Evolutionary conservation across 2,797 vertebrate species (phyloP).

Genomic region (Silurus aristotelis): DNA sequence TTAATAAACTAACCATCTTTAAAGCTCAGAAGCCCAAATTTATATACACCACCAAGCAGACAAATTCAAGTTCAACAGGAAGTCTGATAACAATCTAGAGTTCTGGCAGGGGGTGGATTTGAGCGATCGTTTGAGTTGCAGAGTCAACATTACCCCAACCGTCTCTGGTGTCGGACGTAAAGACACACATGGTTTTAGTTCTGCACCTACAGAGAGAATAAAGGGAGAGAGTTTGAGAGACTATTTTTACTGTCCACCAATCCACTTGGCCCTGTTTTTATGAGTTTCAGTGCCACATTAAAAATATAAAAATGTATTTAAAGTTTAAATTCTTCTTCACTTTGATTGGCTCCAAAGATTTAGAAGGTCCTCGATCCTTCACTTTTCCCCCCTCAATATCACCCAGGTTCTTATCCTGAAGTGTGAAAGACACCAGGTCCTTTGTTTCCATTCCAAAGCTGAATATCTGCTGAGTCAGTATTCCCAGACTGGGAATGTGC

Average conservation of each 20-base stretch:
- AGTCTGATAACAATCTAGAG: neutral
- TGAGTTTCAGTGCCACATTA: neutral
- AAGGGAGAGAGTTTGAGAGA: neutral
- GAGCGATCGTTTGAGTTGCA: constrained; percentile 45
- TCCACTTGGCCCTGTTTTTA: constrained; percentile 22
- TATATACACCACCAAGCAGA: neutral
- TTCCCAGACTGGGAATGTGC: neutral
- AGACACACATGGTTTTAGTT: constrained; percentile 29
- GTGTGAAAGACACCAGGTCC: neutral
- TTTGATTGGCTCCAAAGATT: no score
- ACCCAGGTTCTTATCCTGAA: neutral
- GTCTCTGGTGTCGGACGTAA: constrained; percentile 49
- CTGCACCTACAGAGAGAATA: constrained; percentile 53
- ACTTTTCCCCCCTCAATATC: no score
- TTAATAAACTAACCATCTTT: neutral
- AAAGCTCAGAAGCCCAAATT: neutral
- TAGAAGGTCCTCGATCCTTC: no score
- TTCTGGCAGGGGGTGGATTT: neutral
- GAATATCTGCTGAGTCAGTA: neutral
- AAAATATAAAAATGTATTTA: no score
- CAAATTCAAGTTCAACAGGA: neutral
- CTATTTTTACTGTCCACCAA: constrained; percentile 14
- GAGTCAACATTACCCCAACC: constrained; percentile 69
- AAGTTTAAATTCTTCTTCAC: no score
- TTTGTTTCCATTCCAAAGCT: neutral